phyloP scores from a whole-genome alignment of 2,888 invertebrate genomes.

The Caradrina clavipalpis region DNA sequence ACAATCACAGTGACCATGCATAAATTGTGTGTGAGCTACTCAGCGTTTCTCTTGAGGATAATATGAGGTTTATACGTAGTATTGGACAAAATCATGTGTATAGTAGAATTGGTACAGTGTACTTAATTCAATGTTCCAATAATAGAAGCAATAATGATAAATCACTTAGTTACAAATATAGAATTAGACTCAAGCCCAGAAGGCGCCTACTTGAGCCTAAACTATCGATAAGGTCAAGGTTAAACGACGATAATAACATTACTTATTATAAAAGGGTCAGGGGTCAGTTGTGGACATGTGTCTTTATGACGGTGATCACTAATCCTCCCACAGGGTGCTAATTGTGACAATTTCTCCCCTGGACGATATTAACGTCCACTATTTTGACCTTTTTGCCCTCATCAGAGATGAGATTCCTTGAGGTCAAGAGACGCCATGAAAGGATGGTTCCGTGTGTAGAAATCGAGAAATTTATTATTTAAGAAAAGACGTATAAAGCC shows the following conservation, averaged over 20 bases:
- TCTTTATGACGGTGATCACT: constrained; percentile 27
- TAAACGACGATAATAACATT: background rate
- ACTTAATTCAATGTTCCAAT: background rate
- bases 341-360: constrained; percentile 29
- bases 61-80: constrained; percentile 20
- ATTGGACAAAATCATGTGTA: background rate
- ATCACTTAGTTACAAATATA: background rate
- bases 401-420: background rate
- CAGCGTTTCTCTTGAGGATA: constrained; percentile 15
- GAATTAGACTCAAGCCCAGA: background rate
- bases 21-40: constrained; percentile 30
- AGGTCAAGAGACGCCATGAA: background rate
- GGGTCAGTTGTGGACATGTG: constrained; percentile 3
- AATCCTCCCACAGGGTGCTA: constrained; percentile 27
- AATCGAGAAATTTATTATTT: background rate
- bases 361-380: constrained; percentile 28
- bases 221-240: background rate
- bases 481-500: background rate
- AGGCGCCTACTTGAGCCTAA: background rate
- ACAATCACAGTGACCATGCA: constrained; percentile 58
- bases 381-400: constrained; percentile 18
- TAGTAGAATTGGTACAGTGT: background rate
- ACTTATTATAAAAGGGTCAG: constrained; percentile 1
- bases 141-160: background rate
- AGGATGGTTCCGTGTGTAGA: background rate